Evolutionary conservation across 92 coral and sea anemone genomes (phyloP), one percentile per base, ranked within the genome.

Genomic region (Zoanthus solanderi): DNA sequence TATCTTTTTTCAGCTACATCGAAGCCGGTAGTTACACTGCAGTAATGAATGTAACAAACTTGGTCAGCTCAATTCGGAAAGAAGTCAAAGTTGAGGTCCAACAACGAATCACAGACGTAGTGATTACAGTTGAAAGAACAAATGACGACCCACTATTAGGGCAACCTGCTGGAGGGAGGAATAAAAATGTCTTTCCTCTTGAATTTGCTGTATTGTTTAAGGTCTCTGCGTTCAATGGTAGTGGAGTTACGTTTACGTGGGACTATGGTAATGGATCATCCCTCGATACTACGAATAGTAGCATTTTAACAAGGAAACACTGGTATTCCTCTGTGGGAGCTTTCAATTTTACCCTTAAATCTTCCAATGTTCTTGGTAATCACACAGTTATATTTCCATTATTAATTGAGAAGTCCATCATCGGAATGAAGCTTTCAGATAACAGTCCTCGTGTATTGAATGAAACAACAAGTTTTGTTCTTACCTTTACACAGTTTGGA

Each of bases 361-460:
- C 86, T 3, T 82, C 52, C 45, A 91, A 93, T 67, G 87, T 67
- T 17, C 90, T 93, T 45, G 87, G 87, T 18, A 68, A 81, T 30
- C 58, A 17, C 52, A 48, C 78, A 13, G 29, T 75, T 9, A 9
- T 11, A 31, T 73, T 60, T 29, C 48, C 76, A 10, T 67, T 81
- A 8, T 1, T 15, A 29, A 71, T n/a, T 10, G 71, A 52, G 60
- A n/a, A 14, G 44, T 48, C 80, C 29, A 42, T 84, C 80, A 14
- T 58, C 23, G 80, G 12, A 13, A 10, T 48, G 61, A 76, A 68
- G 9, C 34, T 94, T 14, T 60, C 78, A 16, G 97, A 94, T 75
- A 78, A 88, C 50, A 89, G 95, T 6, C 97, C 97, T 4, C 79
- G 83, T 9, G 72, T 85, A n/a, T 56, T 90, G 14, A 80, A 83